Evolutionary conservation across 2,797 vertebrate species (phyloP).

Genomic region (Eremophila alpestris): DNA sequence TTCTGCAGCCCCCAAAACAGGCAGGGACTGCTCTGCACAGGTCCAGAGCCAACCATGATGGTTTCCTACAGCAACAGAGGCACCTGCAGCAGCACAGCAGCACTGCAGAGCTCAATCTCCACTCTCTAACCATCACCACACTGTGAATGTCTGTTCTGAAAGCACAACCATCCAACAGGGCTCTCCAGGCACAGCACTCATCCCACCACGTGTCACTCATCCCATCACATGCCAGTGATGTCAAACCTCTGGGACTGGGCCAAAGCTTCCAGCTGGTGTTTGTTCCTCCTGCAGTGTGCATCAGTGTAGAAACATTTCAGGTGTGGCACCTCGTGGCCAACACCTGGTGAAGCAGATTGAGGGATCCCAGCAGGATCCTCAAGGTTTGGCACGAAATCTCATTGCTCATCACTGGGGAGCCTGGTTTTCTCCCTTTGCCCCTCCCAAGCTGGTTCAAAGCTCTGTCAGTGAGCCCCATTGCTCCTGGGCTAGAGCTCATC

Average conservation of each 20-base stretch:
- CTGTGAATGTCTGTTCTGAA: background rate
- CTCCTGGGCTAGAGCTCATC: background rate
- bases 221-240: background rate
- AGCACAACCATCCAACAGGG: background rate
- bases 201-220: background rate
- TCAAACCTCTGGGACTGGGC: background rate
- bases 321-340: background rate
- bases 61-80: fast-evolving
- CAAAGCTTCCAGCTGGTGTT: background rate
- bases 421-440: background rate
- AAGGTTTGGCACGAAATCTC: background rate
- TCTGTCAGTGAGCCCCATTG: background rate
- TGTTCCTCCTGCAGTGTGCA: background rate
- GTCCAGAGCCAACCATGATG: fast-evolving
- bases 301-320: background rate
- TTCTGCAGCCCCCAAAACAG: background rate
- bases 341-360: background rate
- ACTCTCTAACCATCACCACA: background rate
- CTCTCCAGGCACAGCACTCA: background rate
- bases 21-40: background rate
- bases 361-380: background rate
- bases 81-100: background rate
- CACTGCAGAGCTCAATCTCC: background rate
- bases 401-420: background rate
- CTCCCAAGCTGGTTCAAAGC: background rate